Conservation (phyloP, 2,797 vertebrate genomes). For the Alauda arvensis region DNA sequence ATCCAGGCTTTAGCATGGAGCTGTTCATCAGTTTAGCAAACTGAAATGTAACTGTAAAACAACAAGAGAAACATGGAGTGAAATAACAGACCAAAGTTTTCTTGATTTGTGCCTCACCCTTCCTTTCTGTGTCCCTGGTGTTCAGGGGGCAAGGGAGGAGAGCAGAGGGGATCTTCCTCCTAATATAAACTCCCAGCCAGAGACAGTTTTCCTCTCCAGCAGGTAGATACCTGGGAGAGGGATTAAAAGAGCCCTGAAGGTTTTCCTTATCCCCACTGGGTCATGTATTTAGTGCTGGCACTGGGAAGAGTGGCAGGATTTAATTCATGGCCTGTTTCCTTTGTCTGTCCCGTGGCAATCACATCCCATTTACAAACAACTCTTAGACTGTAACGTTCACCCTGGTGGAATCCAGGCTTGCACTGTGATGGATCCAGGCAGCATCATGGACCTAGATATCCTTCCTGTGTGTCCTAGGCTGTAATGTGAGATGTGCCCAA, state of each 20-base stretch:
- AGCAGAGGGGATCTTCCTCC: neutral
- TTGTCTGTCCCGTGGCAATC: neutral
- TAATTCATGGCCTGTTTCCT: neutral
- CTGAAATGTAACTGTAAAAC: neutral
- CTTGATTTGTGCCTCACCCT: neutral
- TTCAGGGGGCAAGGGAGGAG: neutral
- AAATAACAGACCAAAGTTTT: neutral
- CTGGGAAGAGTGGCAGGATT: neutral
- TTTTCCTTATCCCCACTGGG: neutral
- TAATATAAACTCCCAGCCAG: neutral
- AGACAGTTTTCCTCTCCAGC: neutral
- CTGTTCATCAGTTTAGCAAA: neutral
- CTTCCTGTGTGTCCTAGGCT: neutral
- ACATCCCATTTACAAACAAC: neutral
- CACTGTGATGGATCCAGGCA: neutral
- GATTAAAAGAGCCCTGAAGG: neutral
- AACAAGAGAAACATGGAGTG: neutral
- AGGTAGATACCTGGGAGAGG: neutral
- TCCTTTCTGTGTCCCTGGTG: neutral
- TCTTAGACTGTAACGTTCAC: rapidly evolving
- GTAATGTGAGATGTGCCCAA: too few species aligned
- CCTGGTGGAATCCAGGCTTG: neutral
- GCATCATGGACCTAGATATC: rapidly evolving
- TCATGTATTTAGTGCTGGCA: neutral
- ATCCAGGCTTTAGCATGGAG: neutral